Evolutionary conservation across 1,140 invertebrate species (phyloP), one percentile per base, ranked within the genome.

Genomic region (Leptinotarsa undecemlineata): DNA sequence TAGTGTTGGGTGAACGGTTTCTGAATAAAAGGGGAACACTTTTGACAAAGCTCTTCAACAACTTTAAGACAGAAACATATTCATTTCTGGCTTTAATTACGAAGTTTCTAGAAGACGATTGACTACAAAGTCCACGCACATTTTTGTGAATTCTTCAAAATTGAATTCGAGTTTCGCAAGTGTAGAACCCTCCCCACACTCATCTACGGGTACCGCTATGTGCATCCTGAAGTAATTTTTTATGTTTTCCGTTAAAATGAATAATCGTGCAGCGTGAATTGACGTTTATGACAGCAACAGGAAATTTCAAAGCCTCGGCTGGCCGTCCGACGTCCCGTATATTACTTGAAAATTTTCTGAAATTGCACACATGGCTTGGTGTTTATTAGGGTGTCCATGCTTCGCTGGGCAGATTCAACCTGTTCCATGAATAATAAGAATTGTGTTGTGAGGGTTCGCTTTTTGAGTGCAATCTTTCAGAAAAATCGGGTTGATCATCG

Each of bases 261-360:
- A 71, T 21, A 61, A 61, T 61, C 69, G 69, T 71, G 48, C 26
- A 71, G n/a, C 69, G 69, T 71, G 69, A 71, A 71, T 61, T 60
- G 69, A 71, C 69, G 69, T 48, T 71, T 71, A 71, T 71, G 69
- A 71, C 69, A 71, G 69, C 21, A 71, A 71, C 69, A 71, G 69
- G 69, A 71, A 71, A 71, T 71, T 71, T 71, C 69, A 71, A 61
- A 71, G 68, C 26, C 42, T 68, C 66, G 15, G 42, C 19, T 33
- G 14, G 19, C 23, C 66, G 51, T 57, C 51, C n/a, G 42, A n/a
- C 66, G 51, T 57, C 51, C n/a, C 51, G 51, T n/a, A 57, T 57
- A 57, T 57, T 57, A n/a, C 51, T 57, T 57, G 51, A 57, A 42
- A 42, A 57, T 57, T 19, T 47, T 42, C 66, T 47, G 66, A 23